Conservation (phyloP, 2,113 vertebrate genomes). For the Grantiella picta region DNA sequence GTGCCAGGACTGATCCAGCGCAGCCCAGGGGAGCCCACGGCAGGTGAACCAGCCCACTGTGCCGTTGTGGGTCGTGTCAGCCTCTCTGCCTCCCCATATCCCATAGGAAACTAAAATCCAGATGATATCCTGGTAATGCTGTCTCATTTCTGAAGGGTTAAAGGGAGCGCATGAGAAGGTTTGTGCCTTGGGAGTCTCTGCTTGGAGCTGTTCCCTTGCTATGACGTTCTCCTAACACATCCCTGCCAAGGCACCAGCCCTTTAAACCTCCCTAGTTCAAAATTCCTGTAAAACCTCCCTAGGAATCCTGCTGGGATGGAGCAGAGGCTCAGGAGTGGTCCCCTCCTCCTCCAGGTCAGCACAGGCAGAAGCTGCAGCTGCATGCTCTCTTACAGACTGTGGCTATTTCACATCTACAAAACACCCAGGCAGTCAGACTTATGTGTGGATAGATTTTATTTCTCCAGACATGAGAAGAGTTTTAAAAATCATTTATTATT, state of each 20-base stretch:
- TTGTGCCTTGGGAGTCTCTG: background rate
- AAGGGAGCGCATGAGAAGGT: background rate
- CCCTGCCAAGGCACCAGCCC: background rate
- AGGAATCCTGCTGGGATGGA: background rate
- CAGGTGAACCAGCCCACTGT: background rate
- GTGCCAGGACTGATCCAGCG: background rate
- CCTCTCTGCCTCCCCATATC: background rate
- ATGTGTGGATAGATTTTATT: background rate
- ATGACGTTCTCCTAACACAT: accelerated
- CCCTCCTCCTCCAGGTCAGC: background rate
- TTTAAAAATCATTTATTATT: background rate
- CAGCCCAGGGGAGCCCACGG: background rate
- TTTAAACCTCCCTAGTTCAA: background rate
- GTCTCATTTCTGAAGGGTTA: background rate
- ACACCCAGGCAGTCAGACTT: background rate
- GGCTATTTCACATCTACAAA: background rate
- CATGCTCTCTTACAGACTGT: background rate
- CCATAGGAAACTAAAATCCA: background rate
- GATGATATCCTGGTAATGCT: background rate
- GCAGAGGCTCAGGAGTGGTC: background rate
- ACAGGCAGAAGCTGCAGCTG: background rate
- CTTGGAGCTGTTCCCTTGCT: background rate
- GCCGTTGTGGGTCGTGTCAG: accelerated
- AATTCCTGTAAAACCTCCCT: background rate
- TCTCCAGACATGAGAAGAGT: background rate